These are phyloP conservation scores for Thymallus thymallus DNA, from an alignment of 2,113 vertebrate genomes.

Conservation along the genomic window DNA sequence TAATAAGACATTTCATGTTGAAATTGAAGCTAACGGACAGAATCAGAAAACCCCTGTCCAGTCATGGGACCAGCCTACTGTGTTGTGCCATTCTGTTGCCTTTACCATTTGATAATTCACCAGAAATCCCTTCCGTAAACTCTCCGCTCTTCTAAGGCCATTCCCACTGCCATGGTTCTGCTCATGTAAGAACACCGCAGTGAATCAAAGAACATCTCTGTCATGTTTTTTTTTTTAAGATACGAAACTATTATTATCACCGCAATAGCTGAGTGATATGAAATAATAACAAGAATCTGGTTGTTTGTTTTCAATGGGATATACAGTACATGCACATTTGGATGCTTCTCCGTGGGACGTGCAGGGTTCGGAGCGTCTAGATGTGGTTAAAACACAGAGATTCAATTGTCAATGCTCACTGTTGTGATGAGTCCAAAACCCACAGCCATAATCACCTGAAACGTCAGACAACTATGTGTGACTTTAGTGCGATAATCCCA, in stretches of 20 bases:
- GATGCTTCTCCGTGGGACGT: constrained; percentile 7
- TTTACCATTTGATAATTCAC: constrained; percentile 21
- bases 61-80: background rate
- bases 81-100: background rate
- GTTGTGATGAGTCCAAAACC: background rate
- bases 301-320: constrained; percentile 37
- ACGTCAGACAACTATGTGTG: background rate
- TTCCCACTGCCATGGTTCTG: constrained; percentile 27
- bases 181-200: constrained; percentile 20
- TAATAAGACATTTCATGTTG: constrained; percentile 10
- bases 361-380: background rate
- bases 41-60: background rate
- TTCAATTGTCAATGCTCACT: background rate
- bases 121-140: background rate
- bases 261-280: background rate
- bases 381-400: too few species aligned
- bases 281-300: background rate
- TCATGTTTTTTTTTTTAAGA: background rate
- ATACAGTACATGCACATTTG: constrained; percentile 37
- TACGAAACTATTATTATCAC: background rate
- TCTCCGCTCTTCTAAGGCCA: constrained; percentile 51
- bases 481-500: background rate
- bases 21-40: background rate
- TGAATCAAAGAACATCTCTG: background rate
- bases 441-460: background rate